Evolutionary conservation across 2,113 vertebrate genomes (phyloP).

Genomic region (Isurus oxyrinchus): DNA sequence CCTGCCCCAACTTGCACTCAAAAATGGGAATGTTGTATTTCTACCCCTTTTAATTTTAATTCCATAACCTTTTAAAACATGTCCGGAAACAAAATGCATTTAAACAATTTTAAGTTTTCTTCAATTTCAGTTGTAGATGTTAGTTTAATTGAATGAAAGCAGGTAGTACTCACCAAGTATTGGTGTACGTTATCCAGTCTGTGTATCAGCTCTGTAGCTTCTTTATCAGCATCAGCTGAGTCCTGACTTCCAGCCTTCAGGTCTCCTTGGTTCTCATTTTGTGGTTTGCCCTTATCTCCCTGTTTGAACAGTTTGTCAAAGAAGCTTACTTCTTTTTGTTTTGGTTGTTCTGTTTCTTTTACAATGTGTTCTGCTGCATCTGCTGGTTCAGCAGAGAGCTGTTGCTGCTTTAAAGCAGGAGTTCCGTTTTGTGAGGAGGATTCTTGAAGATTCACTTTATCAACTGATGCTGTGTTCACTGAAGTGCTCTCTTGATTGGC

Average conservation of each 20-base stretch:
- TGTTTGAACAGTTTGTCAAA: conserved; percentile 67
- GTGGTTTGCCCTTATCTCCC: conserved; percentile 50
- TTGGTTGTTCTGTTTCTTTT: neutral
- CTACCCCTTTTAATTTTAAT: neutral
- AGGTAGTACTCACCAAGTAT: conserved; percentile 38
- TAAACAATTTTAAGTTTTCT: neutral
- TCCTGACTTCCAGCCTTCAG: neutral
- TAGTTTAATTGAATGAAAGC: neutral
- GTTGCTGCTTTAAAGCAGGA: conserved; percentile 41
- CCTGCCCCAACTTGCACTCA: neutral
- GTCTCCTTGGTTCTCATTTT: neutral
- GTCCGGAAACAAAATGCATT: neutral
- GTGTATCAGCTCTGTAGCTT: conserved; percentile 15
- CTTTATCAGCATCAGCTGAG: neutral
- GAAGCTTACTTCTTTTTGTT: conserved; percentile 49
- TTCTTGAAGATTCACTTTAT: neutral
- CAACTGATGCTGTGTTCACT: conserved; percentile 48
- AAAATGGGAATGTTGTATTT: neutral
- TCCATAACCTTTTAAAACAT: neutral
- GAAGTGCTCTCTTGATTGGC: conserved; percentile 41
- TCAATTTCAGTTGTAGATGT: neutral
- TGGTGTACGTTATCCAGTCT: conserved; percentile 34
- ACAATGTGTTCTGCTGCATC: accelerated
- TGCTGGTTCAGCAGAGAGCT: neutral
- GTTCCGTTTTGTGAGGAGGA: conserved; percentile 41